Evolutionary conservation across 2,113 vertebrate species (phyloP), one percentile per base, ranked within the genome.

Genomic region (Pachyramphus minor): DNA sequence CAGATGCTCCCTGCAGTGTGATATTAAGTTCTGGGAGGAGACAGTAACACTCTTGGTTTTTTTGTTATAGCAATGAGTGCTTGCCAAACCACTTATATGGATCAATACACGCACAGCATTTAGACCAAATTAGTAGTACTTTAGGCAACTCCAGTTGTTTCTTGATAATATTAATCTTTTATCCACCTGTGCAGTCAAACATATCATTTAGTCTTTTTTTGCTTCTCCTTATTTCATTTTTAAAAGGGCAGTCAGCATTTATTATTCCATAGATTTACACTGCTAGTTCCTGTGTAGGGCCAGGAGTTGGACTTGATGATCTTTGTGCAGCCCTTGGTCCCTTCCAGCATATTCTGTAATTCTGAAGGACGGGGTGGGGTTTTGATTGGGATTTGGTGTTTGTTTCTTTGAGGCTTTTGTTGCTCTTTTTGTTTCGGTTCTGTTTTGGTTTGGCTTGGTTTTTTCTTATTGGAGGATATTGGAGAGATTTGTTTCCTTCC

Each of bases 81-180:
- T 82, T 96, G 93, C 85, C 87, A 95, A 97, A 84, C 18, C 35
- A 50, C 35, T 88, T 87, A 22, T 4, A 14, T 60, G 89, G 93
- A 91, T 96, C 39, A 22, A 17, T 58, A n/a, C 47, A 16, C 24
- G 27, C 72, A 45, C 12, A 89, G 84, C 35, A 14, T 64, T 91
- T 89, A 58, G 8, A 69, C 37, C 25, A 27, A 55, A 76, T 44
- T 41, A 64, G 56, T 67, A 45, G 16, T 6, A 25, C 72, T 90
- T 92, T 82, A 56, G 75, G 78, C 66, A 73, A 58, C 24, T 74
- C 39, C 31, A 75, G 2, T 59, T 60, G 35, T 42, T 83, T 90
- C 53, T 68, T 72, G 60, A 6, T 33, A 72, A 37, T 18, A 50
- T 15, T 74, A 15, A n/a, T 72, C 8, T 49, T 86, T 68, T 47